These are phyloP conservation scores for Crotalus viridis DNA, from an alignment of 2,113 vertebrate species.

Conservation along the genomic window DNA sequence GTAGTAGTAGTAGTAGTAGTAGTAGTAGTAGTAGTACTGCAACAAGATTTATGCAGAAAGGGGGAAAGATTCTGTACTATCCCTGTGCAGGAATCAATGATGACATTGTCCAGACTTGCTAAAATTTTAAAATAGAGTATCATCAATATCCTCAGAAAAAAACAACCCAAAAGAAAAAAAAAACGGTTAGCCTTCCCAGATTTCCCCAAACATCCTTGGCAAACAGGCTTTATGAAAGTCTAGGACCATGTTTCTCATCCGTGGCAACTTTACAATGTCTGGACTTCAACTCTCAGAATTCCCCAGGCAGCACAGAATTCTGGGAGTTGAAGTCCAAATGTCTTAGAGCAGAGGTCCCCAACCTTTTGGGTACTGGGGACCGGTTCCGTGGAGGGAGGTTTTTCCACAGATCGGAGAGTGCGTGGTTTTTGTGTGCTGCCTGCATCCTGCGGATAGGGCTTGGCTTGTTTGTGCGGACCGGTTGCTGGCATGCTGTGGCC, in stretches of 20 bases:
- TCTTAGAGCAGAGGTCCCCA: not conserved
- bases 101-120: not conserved
- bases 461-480: too few species aligned
- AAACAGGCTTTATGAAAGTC: not conserved
- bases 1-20: too few species aligned
- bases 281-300: not conserved
- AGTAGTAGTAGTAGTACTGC: not conserved
- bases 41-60: not conserved
- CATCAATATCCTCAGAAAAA: not conserved
- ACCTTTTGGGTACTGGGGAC: too few species aligned
- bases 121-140: not conserved
- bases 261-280: not conserved
- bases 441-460: too few species aligned
- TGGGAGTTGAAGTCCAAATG: not conserved
- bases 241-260: not conserved
- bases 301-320: not conserved
- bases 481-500: too few species aligned
- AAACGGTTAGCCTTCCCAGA: not conserved
- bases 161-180: not conserved
- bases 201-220: not conserved
- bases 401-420: too few species aligned
- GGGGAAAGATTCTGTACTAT: not conserved
- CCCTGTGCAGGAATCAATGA: not conserved
- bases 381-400: too few species aligned
- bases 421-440: too few species aligned